These are phyloP conservation scores for Cyclina sinensis DNA, from an alignment of 1,140 invertebrate species.

Conservation along the genomic window DNA sequence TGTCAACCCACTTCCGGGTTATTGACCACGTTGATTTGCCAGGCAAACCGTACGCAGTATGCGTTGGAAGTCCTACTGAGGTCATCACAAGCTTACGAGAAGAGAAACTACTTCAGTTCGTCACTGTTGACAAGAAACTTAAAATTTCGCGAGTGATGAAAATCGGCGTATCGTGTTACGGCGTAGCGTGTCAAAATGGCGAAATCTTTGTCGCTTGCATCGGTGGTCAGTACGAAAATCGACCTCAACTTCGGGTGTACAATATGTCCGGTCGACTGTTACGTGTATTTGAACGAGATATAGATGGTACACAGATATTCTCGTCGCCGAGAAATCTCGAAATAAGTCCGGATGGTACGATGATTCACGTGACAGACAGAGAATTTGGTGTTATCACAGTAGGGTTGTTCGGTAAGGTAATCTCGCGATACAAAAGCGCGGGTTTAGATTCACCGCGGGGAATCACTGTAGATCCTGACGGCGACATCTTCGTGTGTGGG, in stretches of 20 bases:
- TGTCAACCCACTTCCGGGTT: conserved; percentile 13
- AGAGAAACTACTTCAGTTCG: conserved; percentile 60
- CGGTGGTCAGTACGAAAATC: conserved; percentile 60
- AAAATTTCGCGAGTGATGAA: conserved; percentile 42
- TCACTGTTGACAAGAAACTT: conserved; percentile 52
- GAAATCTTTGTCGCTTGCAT: conserved; percentile 61
- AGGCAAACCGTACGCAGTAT: conserved; percentile 61
- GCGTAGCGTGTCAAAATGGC: conserved; percentile 44
- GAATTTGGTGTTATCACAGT: conserved; percentile 52
- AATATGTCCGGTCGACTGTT: conserved; percentile 61
- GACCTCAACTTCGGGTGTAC: conserved; percentile 57
- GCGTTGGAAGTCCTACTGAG: conserved; percentile 34
- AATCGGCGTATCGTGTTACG: conserved; percentile 60
- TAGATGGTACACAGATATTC: conserved; percentile 40
- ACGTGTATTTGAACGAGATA: conserved; percentile 41
- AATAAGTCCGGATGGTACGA: conserved; percentile 46
- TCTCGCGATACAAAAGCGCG: background rate
- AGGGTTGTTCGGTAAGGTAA: conserved; percentile 41
- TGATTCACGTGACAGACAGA: conserved; percentile 61
- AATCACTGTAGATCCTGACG: conserved; percentile 41
- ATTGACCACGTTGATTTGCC: conserved; percentile 61
- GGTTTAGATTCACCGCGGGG: conserved; percentile 52
- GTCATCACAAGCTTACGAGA: conserved; percentile 46
- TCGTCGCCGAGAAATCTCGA: conserved; percentile 54
- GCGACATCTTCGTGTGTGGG: conserved; percentile 51